Percentiles rank a stretch among this genome's conserved stretches.
Conservation (phyloP, 1,140 invertebrate species). For the Carcinoscorpius rotundicauda region DNA sequence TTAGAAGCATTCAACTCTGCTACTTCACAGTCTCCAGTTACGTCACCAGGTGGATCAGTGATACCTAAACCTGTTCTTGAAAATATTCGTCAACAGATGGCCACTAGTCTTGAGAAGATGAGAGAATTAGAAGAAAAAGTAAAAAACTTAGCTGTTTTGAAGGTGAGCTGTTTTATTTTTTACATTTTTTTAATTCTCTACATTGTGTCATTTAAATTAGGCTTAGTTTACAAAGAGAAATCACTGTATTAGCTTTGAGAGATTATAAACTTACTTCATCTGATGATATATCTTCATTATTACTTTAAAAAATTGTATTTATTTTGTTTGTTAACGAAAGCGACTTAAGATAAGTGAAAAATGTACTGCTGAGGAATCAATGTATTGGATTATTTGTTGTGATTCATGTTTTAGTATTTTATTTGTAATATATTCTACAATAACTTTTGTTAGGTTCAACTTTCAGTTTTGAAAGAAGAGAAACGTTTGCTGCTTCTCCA, state of each 20-base stretch:
- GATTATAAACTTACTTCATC: too few species aligned
- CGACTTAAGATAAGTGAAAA: too few species aligned
- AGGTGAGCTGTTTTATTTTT: slow-evolving; percentile 39
- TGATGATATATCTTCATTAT: too few species aligned
- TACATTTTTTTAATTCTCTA: not conserved
- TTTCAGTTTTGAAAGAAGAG: slow-evolving; percentile 57
- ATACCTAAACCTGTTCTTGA: slow-evolving; percentile 17
- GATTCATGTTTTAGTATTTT: too few species aligned
- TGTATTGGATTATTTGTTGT: too few species aligned
- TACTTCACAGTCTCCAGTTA: not conserved
- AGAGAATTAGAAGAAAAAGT: slow-evolving; percentile 71
- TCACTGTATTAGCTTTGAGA: too few species aligned
- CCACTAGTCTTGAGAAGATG: slow-evolving; percentile 57
- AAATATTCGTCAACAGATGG: slow-evolving; percentile 57
- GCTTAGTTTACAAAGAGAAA: too few species aligned
- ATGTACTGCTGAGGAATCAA: too few species aligned
- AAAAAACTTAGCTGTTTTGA: slow-evolving; percentile 61
- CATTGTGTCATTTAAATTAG: not conserved
- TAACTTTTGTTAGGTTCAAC: slow-evolving; percentile 42
- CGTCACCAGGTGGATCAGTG: slow-evolving; percentile 20
- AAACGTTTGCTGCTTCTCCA: slow-evolving; percentile 50
- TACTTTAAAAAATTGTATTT: too few species aligned
- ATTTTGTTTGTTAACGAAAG: too few species aligned
- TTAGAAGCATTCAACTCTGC: too few species aligned
- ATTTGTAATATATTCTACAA: too few species aligned